Evolutionary conservation across 2,888 invertebrate species (phyloP), one percentile per base, ranked within the genome.

Genomic region (Cheiracanthium punctorium): DNA sequence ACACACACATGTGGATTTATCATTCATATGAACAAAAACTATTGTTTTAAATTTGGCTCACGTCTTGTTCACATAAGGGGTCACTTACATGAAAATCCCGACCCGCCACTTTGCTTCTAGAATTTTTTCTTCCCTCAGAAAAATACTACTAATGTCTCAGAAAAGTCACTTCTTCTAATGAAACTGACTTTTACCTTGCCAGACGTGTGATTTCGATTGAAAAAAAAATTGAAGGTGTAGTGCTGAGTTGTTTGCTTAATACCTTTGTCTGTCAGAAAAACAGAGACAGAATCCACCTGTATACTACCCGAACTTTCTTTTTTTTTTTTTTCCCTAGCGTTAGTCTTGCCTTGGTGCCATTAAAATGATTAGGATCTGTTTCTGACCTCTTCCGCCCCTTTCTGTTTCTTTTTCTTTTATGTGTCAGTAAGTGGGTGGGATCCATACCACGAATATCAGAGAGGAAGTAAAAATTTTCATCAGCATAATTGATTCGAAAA

Each of bases 401-500:
- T 24, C 24, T 20, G 4, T 2, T 17, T 58, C 14, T 48, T 48
- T 12, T 48, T 48, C 58, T 24, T 58, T 58, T 58, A 58, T 58
- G 17, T 58, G 58, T 58, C 58, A 58, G 58, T 58, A n/a, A 24
- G 58, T 48, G 24, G 58, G 58, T 58, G 58, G 58, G 24, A 58
- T 58, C 58, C 58, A 17, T 5, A 24, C 58, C 17, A 24, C 24
- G 58, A 17, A 58, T 58, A 24, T 24, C 24, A 24, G 58, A 24
- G 58, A 24, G 58, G 24, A 7, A 17, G 58, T 5, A 24, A 24
- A n/a, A 24, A 5, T 24, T 20, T 24, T 24, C 58, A 58, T 58
- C 58, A 58, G 58, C 58, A 58, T 58, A 58, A 58, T 58, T 58
- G 58, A 58, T 58, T 58, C 17, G 8, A 4, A 17, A 20, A 2